Evolutionary conservation across 2,888 invertebrate species (phyloP).

Genomic region (Nemapogon koenigi): DNA sequence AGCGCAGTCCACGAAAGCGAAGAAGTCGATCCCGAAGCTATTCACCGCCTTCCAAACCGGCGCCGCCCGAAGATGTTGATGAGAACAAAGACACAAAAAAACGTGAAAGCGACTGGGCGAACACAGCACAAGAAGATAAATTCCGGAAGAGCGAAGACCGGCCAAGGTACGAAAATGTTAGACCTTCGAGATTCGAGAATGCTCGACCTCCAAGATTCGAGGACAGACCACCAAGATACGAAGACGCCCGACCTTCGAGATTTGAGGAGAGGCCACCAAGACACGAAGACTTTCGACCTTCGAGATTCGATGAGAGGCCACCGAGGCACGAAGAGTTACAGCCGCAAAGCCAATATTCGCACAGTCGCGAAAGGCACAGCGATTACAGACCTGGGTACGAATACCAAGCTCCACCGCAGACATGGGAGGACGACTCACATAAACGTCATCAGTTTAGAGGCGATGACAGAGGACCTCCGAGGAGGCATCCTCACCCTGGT

Average conservation of each 20-base stretch:
- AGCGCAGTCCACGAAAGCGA: too few species aligned
- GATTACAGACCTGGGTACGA: neutral
- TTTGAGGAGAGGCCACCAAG: conserved; percentile 15
- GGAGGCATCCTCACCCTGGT: conserved; percentile 15
- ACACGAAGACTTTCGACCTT: conserved; percentile 14
- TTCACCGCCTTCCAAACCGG: too few species aligned
- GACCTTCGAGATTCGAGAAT: neutral
- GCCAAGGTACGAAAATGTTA: too few species aligned
- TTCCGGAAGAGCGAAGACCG: conserved; percentile 21
- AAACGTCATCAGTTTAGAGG: conserved; percentile 26
- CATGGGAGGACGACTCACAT: neutral
- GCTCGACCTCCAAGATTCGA: too few species aligned
- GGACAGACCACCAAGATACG: too few species aligned
- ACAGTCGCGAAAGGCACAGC: too few species aligned
- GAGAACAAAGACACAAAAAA: too few species aligned
- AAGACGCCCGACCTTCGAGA: conserved; percentile 14
- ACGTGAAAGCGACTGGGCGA: too few species aligned
- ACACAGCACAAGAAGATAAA: too few species aligned
- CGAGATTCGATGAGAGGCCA: conserved; percentile 17
- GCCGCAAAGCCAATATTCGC: too few species aligned
- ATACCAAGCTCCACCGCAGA: conserved; percentile 4
- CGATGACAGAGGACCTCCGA: conserved; percentile 24
- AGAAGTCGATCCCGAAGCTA: conserved; percentile 33
- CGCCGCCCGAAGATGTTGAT: too few species aligned
- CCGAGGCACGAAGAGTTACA: too few species aligned